Base-by-base conservation (phyloP, 1,140 invertebrate species). In the Halyomorpha halys region DNA sequence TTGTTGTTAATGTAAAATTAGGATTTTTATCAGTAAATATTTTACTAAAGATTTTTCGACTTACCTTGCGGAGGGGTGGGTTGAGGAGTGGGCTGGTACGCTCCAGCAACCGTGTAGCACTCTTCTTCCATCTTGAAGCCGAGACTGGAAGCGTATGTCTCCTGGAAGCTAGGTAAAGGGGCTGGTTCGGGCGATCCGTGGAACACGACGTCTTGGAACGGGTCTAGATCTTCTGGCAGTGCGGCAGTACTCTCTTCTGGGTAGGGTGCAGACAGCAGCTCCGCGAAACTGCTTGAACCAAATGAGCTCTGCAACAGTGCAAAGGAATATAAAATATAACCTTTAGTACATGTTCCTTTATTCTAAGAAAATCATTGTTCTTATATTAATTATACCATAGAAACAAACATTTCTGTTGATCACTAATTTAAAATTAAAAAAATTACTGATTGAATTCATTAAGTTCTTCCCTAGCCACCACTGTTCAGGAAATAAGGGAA, bases 201-300 rank as follows among this genome's bases (percentile, higher is more conserved):
- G 59, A 59, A 56, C 21, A 66, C 66, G 59, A 77, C 69, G 66
- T 78, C 76, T 25, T 76, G 75, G 70, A 78, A 78, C 0, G 77
- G 77, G 68, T 79, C 78, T 54, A 79, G 68, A 21, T 79, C 77
- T 45, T 78, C 78, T 25, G 77, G 73, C 44, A 79, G 68, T 60
- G 74, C 76, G 59, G 75, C 74, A 44, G 74, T 70, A 23, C 74
- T 68, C 54, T 77, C 73, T 70, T 82, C 81, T 56, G 79, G 73
- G 69, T 80, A 83, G 19, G 81, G 78, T 18, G 79, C 80, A 67
- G 78, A 81, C 63, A 83, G 76, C 70, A 83, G 75, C 69, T 84
- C 82, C 66, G 81, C 80, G 69, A 84, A 82, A 72, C 79, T 83
- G 73, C 80, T 80, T 69, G 81, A 80, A 72, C 80, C 80, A 71